Evolutionary conservation across 37 sponge, comb jelly and placozoan genomes (phyloP).

Genomic region (Aplysina aerophoba): DNA sequence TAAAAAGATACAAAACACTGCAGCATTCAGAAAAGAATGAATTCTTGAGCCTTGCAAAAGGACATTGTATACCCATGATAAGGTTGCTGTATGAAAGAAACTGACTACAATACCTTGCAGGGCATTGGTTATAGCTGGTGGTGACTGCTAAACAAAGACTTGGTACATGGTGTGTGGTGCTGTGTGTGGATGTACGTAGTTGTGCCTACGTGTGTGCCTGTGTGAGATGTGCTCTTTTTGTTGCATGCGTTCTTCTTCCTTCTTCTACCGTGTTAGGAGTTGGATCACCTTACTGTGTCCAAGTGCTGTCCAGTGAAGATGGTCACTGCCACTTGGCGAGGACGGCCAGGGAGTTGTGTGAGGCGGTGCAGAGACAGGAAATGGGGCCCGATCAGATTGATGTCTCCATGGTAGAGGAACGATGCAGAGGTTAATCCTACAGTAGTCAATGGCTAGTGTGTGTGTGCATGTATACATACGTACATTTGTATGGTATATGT

Average conservation of each 20-base stretch:
- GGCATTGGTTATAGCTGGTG: too few species aligned
- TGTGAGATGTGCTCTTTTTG: not conserved
- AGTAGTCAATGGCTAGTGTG: slow-evolving; percentile 2
- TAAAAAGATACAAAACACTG: slow-evolving; percentile 1
- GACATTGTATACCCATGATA: too few species aligned
- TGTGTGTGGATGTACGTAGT: not conserved
- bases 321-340: slow-evolving; percentile 19
- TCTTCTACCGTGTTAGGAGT: not conserved
- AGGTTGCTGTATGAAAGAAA: too few species aligned
- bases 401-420: slow-evolving; percentile 24
- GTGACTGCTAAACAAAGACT: too few species aligned
- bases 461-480: not conserved
- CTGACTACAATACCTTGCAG: too few species aligned
- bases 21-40: not conserved
- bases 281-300: slow-evolving; percentile 15
- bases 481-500: too few species aligned
- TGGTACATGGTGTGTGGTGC: too few species aligned
- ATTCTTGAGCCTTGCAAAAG: not conserved
- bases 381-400: slow-evolving; percentile 35
- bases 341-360: slow-evolving; percentile 42
- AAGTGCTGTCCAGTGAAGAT: slow-evolving; percentile 51
- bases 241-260: not conserved
- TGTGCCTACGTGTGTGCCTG: not conserved
- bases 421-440: slow-evolving; percentile 32
- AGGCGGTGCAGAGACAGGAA: slow-evolving; percentile 23